Conservation (phyloP, 2,888 invertebrate species). For the Drosophila gaucha region DNA sequence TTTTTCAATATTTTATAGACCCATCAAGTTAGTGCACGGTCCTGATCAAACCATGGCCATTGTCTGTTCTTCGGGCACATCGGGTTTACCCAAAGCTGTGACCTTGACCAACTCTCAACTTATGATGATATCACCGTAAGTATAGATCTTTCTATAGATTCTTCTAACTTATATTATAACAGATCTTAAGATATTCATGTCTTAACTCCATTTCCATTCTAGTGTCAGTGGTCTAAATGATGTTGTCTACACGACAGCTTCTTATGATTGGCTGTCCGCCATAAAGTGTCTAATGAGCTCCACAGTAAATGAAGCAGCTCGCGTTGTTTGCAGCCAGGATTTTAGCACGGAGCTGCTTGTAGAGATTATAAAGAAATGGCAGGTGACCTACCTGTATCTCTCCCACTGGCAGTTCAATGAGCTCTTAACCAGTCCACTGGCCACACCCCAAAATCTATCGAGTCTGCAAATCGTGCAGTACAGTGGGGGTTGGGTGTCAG, state of each 20-base stretch:
- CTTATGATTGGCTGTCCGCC: conserved; percentile 64
- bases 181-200: too few relatives aligned
- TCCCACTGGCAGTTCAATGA: conserved; percentile 61
- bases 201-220: not conserved
- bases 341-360: conserved; percentile 51
- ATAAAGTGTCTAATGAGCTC: conserved; percentile 25
- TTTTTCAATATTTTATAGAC: conserved; percentile 15
- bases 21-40: conserved; percentile 29
- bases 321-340: conserved; percentile 54
- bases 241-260: conserved; percentile 37
- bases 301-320: conserved; percentile 35
- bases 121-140: conserved; percentile 22
- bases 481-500: conserved; percentile 42
- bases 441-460: conserved; percentile 26
- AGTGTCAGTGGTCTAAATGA: conserved; percentile 29
- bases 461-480: conserved; percentile 29
- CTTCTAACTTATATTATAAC: too few relatives aligned
- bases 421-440: conserved; percentile 39
- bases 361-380: conserved; percentile 51
- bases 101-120: conserved; percentile 49
- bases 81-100: conserved; percentile 67
- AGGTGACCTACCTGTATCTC: conserved; percentile 36
- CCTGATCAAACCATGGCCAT: conserved; percentile 54
- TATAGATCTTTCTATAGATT: not conserved
- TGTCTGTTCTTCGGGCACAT: conserved; percentile 70